These are phyloP conservation scores for Gortyna flavago DNA, from an alignment of 2,888 invertebrate species.

Conservation along the genomic window DNA sequence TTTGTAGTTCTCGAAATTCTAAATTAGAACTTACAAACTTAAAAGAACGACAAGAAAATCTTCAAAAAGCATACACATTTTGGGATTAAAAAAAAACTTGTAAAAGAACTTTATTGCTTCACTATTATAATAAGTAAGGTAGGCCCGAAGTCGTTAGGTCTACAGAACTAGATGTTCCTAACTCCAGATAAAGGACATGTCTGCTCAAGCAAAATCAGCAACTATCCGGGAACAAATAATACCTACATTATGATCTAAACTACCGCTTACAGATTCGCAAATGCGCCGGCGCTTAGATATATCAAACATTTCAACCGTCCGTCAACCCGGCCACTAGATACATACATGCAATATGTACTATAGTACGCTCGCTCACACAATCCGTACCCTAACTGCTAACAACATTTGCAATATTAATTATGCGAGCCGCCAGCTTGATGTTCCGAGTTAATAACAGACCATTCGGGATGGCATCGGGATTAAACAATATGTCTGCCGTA, in stretches of 20 bases:
- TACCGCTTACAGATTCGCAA: neutral
- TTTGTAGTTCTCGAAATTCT: neutral
- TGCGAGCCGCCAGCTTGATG: conserved; percentile 78
- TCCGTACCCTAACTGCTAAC: conserved; percentile 83
- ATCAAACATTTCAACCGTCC: neutral
- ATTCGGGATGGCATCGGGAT: conserved; percentile 79
- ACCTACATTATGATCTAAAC: neutral
- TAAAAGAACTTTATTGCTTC: neutral
- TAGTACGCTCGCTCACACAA: conserved; percentile 64
- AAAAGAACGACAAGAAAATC: too few species aligned
- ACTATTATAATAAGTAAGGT: neutral
- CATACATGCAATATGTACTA: conserved; percentile 2
- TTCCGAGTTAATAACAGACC: conserved; percentile 82
- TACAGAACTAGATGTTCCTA: neutral
- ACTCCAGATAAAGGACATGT: neutral
- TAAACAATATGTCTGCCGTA: conserved; percentile 81
- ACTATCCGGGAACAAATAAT: neutral
- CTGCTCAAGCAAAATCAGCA: neutral
- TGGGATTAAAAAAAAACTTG: neutral
- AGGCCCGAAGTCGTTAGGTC: neutral
- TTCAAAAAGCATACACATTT: too few species aligned
- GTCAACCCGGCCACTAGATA: neutral
- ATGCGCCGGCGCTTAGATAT: conserved; percentile 28
- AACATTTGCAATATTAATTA: conserved; percentile 89
- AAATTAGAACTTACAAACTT: too few species aligned